phyloP scores from a whole-genome alignment of 2,888 invertebrate species.

The Seira sanloemensis region DNA sequence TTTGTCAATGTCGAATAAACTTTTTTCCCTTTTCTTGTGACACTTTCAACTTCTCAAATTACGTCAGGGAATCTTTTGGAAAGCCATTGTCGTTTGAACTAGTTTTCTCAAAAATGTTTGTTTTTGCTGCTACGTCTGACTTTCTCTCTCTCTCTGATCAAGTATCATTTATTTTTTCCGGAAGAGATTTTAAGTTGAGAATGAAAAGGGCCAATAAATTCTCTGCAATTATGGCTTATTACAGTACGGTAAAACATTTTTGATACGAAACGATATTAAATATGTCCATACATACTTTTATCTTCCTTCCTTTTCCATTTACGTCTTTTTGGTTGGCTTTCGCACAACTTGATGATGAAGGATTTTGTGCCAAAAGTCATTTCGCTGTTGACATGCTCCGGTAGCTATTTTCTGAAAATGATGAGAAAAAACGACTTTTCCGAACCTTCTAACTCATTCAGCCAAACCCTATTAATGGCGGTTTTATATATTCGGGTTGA shows the following conservation, averaged over 20 bases:
- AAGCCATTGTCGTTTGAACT: background rate
- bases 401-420: slow-evolving; percentile 14
- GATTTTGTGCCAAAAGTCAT: slow-evolving; percentile 38
- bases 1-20: slow-evolving; percentile 25
- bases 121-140: background rate
- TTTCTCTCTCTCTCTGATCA: too few species aligned
- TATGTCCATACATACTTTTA: too few species aligned
- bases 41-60: background rate
- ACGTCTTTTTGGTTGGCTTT: slow-evolving; percentile 14
- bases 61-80: background rate
- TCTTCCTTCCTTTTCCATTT: background rate
- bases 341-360: slow-evolving; percentile 30
- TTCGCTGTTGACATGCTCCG: slow-evolving; percentile 37
- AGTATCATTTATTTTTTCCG: background rate
- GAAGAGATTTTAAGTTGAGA: background rate
- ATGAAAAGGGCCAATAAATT: background rate
- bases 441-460: background rate
- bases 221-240: background rate
- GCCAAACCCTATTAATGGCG: background rate
- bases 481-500: background rate
- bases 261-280: too few species aligned
- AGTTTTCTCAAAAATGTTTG: background rate
- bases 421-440: background rate
- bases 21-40: background rate
- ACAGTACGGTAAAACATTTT: too few species aligned